These are phyloP conservation scores for Catocala sponsa DNA, from an alignment of 2,888 invertebrate species.

Conservation along the genomic window DNA sequence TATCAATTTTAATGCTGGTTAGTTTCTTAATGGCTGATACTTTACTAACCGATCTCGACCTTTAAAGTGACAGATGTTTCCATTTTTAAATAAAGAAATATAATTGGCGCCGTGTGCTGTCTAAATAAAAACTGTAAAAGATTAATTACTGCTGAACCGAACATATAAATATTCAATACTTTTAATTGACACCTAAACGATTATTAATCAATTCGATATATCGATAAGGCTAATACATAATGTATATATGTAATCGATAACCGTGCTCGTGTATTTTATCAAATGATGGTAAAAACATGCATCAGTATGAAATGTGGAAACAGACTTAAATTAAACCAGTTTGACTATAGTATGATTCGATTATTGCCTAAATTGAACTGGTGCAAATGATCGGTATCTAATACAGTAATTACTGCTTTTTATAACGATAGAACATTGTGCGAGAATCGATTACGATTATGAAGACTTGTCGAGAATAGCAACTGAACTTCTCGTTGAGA, in stretches of 20 bases:
- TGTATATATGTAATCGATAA: slow-evolving; percentile 30
- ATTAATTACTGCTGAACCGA: neutral
- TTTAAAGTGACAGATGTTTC: slow-evolving; percentile 16
- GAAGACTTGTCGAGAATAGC: too few species aligned
- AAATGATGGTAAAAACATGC: slow-evolving; percentile 33
- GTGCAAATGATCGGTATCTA: slow-evolving; percentile 30
- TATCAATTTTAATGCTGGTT: neutral
- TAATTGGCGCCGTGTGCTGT: neutral
- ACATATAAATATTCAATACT: slow-evolving; percentile 8
- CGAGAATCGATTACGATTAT: too few species aligned
- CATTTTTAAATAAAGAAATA: neutral
- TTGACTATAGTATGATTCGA: slow-evolving; percentile 16
- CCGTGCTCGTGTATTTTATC: slow-evolving; percentile 23
- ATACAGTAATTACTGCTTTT: slow-evolving; percentile 33
- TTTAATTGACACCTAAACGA: slow-evolving; percentile 25
- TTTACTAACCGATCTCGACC: too few species aligned
- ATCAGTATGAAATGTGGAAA: slow-evolving; percentile 24
- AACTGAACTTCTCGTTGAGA: too few species aligned
- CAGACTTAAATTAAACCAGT: slow-evolving; percentile 29
- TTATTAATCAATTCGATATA: slow-evolving; percentile 30
- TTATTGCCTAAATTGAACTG: slow-evolving; percentile 20
- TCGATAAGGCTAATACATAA: slow-evolving; percentile 34
- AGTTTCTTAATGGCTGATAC: too few species aligned
- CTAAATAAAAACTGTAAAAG: neutral
- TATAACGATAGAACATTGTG: neutral